Evolutionary conservation across 1,140 invertebrate genomes (phyloP), one percentile per base, ranked within the genome.

Genomic region (Caenorhabditis brenneri): DNA sequence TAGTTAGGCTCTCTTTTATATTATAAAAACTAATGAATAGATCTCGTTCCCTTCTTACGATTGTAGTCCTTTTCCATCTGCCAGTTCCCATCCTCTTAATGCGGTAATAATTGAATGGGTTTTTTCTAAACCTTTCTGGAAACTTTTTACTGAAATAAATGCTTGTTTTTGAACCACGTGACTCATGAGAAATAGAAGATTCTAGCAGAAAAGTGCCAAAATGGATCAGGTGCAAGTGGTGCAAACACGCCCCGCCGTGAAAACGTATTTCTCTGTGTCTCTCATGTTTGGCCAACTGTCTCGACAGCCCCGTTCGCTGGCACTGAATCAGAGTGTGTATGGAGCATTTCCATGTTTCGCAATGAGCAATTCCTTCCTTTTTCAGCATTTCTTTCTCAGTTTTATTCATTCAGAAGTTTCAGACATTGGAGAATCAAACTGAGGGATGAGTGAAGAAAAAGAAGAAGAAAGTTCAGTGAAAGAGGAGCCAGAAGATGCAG

Each of bases 381-480:
- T 51, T 0, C n/a, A 51, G 49, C 0, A 16, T 12, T 46, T 46
- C n/a, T 51, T 51, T 51, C 4, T 6, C 6, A n/a, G 3, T 65
- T 36, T n/a, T 19, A 36, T 65, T 36, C 9, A 58, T 19, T 31
- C 55, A 12, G 6, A 9, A 29, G 9, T 65, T 65, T 65, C 33
- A 65, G 58, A 65, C 36, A 65, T 2, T 36, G 3, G 3, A 12
- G 0, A 42, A 24, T 74, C 65, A 74, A 74, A 74, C 65, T 74
- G 22, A n/a, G 65, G 65, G 42, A 74, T 74, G 65, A 74, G 65
- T 19, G 65, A 74, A 74, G 36, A 42, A 22, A 74, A 33, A 42
- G 19, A 58, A 5, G 53, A 58, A 29, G n/a, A 58, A n/a, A n/a
- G n/a, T 58, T 27, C 24, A 15, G 24, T 58, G 53, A 58, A 58